Evolutionary conservation across 2,113 vertebrate genomes (phyloP), one percentile per base, ranked within the genome.

Genomic region (Hydrochoerus hydrochaeris): DNA sequence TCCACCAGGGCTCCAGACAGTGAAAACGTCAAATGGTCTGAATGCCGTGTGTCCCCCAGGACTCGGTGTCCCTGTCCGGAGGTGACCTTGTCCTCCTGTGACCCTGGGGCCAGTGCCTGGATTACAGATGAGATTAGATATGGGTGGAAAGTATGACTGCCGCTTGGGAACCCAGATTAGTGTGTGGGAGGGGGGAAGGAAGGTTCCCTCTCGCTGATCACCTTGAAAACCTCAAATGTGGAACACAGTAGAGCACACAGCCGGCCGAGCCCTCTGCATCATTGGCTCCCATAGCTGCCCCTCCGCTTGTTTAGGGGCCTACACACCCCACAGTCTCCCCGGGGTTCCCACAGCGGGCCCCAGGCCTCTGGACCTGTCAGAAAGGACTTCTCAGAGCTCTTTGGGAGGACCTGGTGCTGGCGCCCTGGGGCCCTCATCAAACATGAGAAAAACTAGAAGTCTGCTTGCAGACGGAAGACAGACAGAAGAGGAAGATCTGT

Each of bases 91-190:
- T 7, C 62, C 62, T 78, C 63, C 41, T 11, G 6, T 57, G 49
- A 94, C 49, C 44, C 24, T 10, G 1, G 44, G 2, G 49, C 49
- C 49, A 11, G 49, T 52, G 49, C 49, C 28, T 87, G 57, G n/a
- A 71, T 87, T 78, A 90, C 32, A 87, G 52, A 82, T 19, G 73
- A 85, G n/a, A 69, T 91, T 91, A 62, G 49, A 69, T 30, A 35
- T 54, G 60, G 13, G 60, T 52, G 75, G 78, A 54, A 90, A 93
- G 73, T 9, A 10, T 26, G 54, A 81, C 20, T 24, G 12, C 13
- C 1, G 58, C 63, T 32, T 65, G 49, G 75, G 35, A 67, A 12
- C 35, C 5, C 30, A 38, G 46, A 63, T 84, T n/a, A 80, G 12
- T 20, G 0, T 71, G 71, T n/a, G 16, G 58, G 69, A 17, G 17